Evolutionary conservation across 2,888 invertebrate species (phyloP).

Genomic region (Chloroclystis v-ata): DNA sequence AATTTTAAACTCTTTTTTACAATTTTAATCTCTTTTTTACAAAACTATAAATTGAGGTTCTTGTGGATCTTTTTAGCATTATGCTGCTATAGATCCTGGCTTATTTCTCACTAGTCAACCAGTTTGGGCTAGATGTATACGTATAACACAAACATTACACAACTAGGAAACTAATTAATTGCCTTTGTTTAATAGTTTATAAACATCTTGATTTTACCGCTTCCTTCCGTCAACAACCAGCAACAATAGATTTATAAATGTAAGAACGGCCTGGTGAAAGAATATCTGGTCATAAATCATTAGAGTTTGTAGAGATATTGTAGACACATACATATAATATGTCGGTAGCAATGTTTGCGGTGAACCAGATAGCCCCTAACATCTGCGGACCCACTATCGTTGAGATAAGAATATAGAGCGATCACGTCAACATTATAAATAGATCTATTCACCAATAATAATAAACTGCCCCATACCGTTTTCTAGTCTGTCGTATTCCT

Average conservation of each 20-base stretch:
- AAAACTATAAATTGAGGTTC: too few species aligned
- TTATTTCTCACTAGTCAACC: background rate
- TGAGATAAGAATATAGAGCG: slow-evolving; percentile 73
- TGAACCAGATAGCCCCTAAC: slow-evolving; percentile 23
- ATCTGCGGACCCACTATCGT: slow-evolving; percentile 56
- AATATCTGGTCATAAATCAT: too few species aligned
- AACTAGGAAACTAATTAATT: too few species aligned
- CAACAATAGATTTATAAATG: background rate
- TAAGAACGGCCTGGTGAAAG: too few species aligned
- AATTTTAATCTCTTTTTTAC: too few species aligned
- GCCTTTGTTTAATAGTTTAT: background rate
- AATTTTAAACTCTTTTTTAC: too few species aligned
- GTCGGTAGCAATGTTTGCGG: slow-evolving; percentile 6
- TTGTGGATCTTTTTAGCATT: too few species aligned
- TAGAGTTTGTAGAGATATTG: too few species aligned
- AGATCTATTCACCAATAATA: slow-evolving; percentile 61
- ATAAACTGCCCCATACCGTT: too few species aligned
- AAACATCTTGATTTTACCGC: background rate
- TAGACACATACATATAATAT: too few species aligned
- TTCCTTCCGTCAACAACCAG: slow-evolving; percentile 1
- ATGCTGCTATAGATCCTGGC: too few species aligned
- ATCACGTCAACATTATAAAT: slow-evolving; percentile 72
- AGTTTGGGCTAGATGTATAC: too few species aligned
- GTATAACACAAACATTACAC: background rate
- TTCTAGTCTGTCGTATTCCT: slow-evolving; percentile 47